phyloP scores from a whole-genome alignment of 2,797 vertebrate genomes.

The Acomys russatus region DNA sequence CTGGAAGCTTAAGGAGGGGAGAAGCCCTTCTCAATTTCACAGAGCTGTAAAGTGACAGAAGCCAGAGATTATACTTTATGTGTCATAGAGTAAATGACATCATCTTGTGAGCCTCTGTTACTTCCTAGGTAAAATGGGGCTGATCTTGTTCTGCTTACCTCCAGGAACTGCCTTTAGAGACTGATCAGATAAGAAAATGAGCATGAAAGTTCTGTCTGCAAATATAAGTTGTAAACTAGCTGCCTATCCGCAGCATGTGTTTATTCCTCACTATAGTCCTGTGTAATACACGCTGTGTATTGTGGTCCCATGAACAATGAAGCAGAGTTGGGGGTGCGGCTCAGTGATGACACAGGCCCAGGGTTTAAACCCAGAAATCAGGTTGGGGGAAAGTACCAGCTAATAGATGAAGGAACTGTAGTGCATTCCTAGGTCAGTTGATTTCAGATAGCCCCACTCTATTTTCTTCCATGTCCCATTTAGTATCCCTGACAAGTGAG shows the following conservation, averaged over 20 bases:
- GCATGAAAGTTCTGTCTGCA: constrained; percentile 47
- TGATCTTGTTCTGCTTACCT: constrained; percentile 12
- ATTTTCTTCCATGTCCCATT: background rate
- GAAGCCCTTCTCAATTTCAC: constrained; percentile 39
- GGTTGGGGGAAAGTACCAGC: background rate
- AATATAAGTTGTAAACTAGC: background rate
- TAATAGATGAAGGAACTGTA: background rate
- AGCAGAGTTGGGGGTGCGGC: background rate
- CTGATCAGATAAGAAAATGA: constrained; percentile 54
- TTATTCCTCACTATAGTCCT: background rate
- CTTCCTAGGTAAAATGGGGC: constrained; percentile 54
- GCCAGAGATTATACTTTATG: background rate
- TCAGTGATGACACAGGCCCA: background rate
- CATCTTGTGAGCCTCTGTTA: background rate
- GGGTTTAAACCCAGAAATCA: background rate
- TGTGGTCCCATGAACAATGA: constrained; percentile 47
- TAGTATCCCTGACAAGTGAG: background rate
- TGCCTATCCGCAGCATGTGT: background rate
- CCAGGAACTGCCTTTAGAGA: background rate
- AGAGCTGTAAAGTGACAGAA: constrained; percentile 28
- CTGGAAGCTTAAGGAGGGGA: constrained; percentile 5
- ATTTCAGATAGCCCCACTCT: background rate
- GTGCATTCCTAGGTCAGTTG: background rate
- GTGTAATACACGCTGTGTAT: constrained; percentile 7
- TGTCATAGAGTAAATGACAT: constrained; percentile 57